Evolutionary conservation across 2,797 vertebrate genomes (phyloP), one percentile per base, ranked within the genome.

Genomic region (Cryptoprocta ferox): DNA sequence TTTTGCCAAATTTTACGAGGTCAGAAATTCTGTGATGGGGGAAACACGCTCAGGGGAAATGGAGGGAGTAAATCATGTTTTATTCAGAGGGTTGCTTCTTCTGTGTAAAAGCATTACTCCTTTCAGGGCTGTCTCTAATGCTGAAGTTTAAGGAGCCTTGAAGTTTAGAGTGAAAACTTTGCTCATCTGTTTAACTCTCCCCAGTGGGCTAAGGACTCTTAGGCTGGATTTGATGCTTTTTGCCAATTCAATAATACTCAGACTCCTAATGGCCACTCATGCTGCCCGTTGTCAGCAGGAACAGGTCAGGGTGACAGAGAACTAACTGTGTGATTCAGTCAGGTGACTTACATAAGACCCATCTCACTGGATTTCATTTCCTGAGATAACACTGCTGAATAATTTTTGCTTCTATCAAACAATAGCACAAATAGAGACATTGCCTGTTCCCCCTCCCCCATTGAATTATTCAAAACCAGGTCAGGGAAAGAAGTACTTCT

Each of bases 121-220:
- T 95, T 84, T 86, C 84, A 78, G 66, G 39, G 68, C 30, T 94
- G 19, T 68, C 24, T 94, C 42, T 71, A 85, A 88, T 82, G 32
- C 10, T 63, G 91, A 96, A 83, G 42, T 82, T 89, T 68, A 78
- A 92, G 75, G 70, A 89, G 50, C 35, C 63, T 86, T 16, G 18
- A 89, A 84, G 75, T 66, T 93, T 24, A 88, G 42, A 90, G 87
- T 56, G 71, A 91, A 89, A 95, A 88, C 59, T 84, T 73, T 32
- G 28, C 53, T 95, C 50, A 68, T 68, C 66, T 71, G 53, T 88
- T 85, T 10, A 71, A 71, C 24, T 97, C 50, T 96, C 83, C 63
- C 76, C 39, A 21, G 84, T 76, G 83, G 59, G 30, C 61, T 63
- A 37, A 93, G 76, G 42, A 93, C 56, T 70, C 76, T 90, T 66